These are phyloP conservation scores for Lasioglossum pauxillum DNA, from an alignment of 2,888 invertebrate genomes.

Conservation along the genomic window DNA sequence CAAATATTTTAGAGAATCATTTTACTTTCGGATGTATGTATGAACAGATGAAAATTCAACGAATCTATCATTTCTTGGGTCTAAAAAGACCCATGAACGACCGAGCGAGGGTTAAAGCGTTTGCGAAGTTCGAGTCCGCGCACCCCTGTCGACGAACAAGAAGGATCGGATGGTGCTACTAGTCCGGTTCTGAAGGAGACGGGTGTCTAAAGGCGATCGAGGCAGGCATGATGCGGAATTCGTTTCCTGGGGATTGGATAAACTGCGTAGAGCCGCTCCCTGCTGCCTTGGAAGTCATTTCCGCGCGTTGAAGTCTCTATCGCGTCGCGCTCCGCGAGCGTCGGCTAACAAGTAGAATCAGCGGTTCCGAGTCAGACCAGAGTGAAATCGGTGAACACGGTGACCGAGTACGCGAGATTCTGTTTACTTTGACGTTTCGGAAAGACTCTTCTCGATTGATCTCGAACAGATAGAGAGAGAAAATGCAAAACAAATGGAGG, in stretches of 20 bases:
- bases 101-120: not conserved
- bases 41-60: not conserved
- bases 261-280: conserved; percentile 75
- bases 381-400: not conserved
- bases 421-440: not conserved
- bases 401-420: not conserved
- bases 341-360: not conserved
- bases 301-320: not conserved
- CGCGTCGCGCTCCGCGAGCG: not conserved
- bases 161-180: conserved; percentile 54
- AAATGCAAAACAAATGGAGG: not conserved
- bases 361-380: not conserved
- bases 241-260: conserved; percentile 70
- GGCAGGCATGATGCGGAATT: conserved; percentile 80
- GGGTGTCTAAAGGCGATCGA: conserved; percentile 76
- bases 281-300: conserved; percentile 70
- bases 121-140: conserved; percentile 21
- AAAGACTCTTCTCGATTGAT: not conserved
- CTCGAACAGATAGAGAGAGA: not conserved
- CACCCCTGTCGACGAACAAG: conserved; percentile 60
- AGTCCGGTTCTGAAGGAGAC: conserved; percentile 55
- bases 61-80: not conserved
- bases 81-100: conserved; percentile 11
- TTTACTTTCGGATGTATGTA: not conserved
- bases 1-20: not conserved